These are phyloP conservation scores for Priapulus caudatus DNA, from an alignment of 2,888 invertebrate genomes.

Conservation along the genomic window DNA sequence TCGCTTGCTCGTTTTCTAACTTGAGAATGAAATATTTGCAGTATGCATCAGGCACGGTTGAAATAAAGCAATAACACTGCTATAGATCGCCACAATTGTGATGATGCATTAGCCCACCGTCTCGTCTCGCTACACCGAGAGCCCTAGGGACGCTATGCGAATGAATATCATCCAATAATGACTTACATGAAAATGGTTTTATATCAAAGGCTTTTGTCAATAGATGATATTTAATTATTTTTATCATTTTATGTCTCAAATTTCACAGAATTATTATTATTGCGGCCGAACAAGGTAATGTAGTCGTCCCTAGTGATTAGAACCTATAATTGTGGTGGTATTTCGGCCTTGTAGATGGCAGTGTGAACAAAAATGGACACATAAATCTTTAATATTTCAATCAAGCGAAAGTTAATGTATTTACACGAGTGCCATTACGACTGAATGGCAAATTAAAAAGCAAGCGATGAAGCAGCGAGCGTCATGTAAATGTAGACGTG, in stretches of 20 bases:
- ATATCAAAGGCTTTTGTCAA: conserved; percentile 3
- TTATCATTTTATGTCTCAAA: conserved; percentile 3
- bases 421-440: background rate
- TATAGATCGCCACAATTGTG: too few species aligned
- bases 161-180: conserved; percentile 3
- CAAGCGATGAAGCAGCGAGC: too few species aligned
- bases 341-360: background rate
- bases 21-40: too few species aligned
- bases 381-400: background rate
- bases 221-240: conserved; percentile 3
- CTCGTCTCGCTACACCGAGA: background rate
- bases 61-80: too few species aligned
- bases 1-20: too few species aligned
- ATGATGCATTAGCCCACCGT: background rate
- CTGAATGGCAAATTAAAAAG: conserved; percentile 1
- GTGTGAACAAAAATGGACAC: background rate
- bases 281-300: conserved; percentile 1
- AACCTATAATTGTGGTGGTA: background rate
- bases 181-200: conserved; percentile 3
- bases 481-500: too few species aligned
- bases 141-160: background rate
- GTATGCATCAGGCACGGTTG: too few species aligned
- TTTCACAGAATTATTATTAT: background rate
- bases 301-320: background rate
- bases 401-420: background rate